These are phyloP conservation scores for Microplitis deprimator DNA, from an alignment of 2,888 invertebrate species.

Conservation along the genomic window DNA sequence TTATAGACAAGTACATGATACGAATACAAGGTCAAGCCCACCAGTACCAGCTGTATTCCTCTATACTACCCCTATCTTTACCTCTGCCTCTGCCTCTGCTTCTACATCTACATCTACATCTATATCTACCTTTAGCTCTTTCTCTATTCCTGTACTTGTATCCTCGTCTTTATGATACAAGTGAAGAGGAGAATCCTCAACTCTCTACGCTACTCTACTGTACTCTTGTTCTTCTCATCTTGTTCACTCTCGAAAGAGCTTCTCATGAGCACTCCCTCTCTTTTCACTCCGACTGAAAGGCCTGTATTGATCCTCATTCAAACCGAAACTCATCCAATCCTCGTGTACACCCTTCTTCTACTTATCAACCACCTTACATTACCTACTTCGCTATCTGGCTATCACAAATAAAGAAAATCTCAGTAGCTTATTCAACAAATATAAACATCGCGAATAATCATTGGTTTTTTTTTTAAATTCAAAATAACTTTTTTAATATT, in stretches of 20 bases:
- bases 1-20: conserved; percentile 42
- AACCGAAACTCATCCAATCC: conserved; percentile 61
- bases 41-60: conserved; percentile 36
- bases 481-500: background rate
- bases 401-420: background rate
- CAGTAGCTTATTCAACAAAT: background rate
- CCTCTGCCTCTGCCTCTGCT: background rate
- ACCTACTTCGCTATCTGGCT: conserved; percentile 13
- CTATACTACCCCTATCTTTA: conserved; percentile 52
- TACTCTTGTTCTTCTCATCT: conserved; percentile 38
- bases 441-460: background rate
- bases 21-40: conserved; percentile 55
- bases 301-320: conserved; percentile 65
- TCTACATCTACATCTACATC: too few species aligned
- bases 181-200: conserved; percentile 49
- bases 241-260: conserved; percentile 32
- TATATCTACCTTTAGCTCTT: too few species aligned
- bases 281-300: conserved; percentile 39
- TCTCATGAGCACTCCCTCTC: conserved; percentile 17
- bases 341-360: conserved; percentile 51
- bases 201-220: too few species aligned
- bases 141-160: background rate
- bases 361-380: conserved; percentile 17
- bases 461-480: background rate
- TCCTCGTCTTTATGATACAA: conserved; percentile 26